Conservation (phyloP, 2,797 vertebrate genomes). For the Enoplosus armatus region DNA sequence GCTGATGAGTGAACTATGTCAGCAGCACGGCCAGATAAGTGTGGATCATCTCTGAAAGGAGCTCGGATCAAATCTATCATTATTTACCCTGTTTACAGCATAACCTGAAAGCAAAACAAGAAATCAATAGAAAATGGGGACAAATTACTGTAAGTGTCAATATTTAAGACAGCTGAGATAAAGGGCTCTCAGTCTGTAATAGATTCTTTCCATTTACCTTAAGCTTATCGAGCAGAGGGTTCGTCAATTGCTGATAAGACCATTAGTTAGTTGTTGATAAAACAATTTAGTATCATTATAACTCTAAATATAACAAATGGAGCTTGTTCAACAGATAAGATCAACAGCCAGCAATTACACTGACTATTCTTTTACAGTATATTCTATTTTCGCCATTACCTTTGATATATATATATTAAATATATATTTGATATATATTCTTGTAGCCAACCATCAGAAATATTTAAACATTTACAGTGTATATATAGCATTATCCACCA, state of each 20-base stretch:
- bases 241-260: conserved; percentile 70
- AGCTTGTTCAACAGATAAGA: conserved; percentile 49
- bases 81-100: conserved; percentile 78
- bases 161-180: conserved; percentile 83
- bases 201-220: conserved; percentile 79
- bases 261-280: conserved; percentile 78
- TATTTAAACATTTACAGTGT: neutral
- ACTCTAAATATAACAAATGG: conserved; percentile 68
- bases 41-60: conserved; percentile 44
- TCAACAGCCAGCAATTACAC: conserved; percentile 36
- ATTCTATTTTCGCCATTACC: neutral
- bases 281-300: conserved; percentile 74
- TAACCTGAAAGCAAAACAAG: conserved; percentile 79
- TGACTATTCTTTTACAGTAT: conserved; percentile 14
- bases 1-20: conserved; percentile 47
- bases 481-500: conserved; percentile 4
- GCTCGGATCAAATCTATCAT: conserved; percentile 76
- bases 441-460: neutral
- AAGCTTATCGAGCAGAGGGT: conserved; percentile 69
- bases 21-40: conserved; percentile 26
- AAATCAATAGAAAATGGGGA: conserved; percentile 85
- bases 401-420: neutral
- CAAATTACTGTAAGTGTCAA: conserved; percentile 82
- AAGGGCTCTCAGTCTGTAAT: conserved; percentile 77
- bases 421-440: too few species aligned